Evolutionary conservation across 2,113 vertebrate species (phyloP).

Genomic region (Oryzias melastigma): DNA sequence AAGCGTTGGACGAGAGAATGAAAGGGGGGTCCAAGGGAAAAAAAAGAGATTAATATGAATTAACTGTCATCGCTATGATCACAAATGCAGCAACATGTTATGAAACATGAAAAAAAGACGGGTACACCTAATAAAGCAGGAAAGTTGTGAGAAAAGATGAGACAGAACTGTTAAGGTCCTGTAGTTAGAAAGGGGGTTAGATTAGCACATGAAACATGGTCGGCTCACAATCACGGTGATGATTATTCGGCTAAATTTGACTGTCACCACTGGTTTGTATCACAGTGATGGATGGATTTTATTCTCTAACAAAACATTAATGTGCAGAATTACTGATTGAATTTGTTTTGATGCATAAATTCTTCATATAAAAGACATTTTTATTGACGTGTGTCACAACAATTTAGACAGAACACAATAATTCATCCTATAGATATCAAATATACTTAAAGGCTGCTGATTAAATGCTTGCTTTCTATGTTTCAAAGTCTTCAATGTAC

Average conservation of each 20-base stretch:
- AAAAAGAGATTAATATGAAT: conserved; percentile 99
- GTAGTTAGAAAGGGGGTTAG: conserved; percentile 76
- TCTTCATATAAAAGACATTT: not conserved
- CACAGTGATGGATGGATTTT: conserved; percentile 51
- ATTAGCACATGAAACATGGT: conserved; percentile 47
- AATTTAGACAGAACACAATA: no score
- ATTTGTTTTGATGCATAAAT: not conserved
- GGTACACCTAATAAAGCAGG: conserved; percentile 85
- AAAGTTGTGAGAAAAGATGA: conserved; percentile 69
- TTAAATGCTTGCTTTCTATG: no score
- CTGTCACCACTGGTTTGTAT: conserved; percentile 3
- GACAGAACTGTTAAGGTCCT: conserved; percentile 78
- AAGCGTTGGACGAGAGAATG: conserved; percentile 99
- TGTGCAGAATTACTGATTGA: not conserved
- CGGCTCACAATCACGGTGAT: conserved; percentile 26
- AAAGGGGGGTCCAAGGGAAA: conserved; percentile 89
- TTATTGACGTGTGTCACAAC: no score
- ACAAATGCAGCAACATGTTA: conserved; percentile 91
- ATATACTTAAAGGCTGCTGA: no score
- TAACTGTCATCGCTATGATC: conserved; percentile 90
- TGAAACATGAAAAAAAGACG: conserved; percentile 87
- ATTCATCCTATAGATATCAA: no score
- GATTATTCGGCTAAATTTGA: not conserved
- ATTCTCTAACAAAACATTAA: not conserved
- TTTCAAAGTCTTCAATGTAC: no score